Conservation (phyloP, 2,113 vertebrate genomes). For the Cyphotilapia sp. region DNA sequence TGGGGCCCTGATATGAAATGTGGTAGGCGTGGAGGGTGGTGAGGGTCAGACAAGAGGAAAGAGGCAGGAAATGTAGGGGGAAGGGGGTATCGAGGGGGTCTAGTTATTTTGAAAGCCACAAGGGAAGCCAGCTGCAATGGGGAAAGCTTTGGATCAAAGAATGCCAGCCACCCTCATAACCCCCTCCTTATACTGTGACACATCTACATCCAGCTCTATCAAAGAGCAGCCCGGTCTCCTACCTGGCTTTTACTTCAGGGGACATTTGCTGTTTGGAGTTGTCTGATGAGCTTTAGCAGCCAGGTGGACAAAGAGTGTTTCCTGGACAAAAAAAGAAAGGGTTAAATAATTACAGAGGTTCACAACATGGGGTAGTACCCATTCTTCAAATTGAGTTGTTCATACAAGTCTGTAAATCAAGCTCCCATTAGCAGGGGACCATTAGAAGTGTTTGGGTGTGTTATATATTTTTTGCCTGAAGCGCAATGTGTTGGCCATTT, state of each 20-base stretch:
- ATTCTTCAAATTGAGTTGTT: slow-evolving; percentile 53
- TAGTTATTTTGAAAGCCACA: slow-evolving; percentile 63
- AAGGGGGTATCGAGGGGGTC: slow-evolving; percentile 32
- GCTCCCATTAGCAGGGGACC: slow-evolving; percentile 4
- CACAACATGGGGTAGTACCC: slow-evolving; percentile 10
- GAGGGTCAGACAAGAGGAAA: slow-evolving; percentile 44
- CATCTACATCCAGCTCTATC: slow-evolving; percentile 14
- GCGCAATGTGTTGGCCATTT: background rate
- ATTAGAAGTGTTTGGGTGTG: slow-evolving; percentile 12
- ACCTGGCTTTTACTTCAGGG: slow-evolving; percentile 47
- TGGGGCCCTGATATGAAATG: slow-evolving; percentile 58
- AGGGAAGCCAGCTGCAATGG: slow-evolving; percentile 62
- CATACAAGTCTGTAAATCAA: slow-evolving; percentile 45
- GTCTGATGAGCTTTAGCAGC: background rate
- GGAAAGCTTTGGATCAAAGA: slow-evolving; percentile 67
- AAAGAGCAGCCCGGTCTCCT: slow-evolving; percentile 27
- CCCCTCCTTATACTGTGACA: slow-evolving; percentile 35
- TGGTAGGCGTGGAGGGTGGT: slow-evolving; percentile 28
- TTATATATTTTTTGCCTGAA: background rate
- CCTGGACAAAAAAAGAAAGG: background rate
- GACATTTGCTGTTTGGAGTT: slow-evolving; percentile 8
- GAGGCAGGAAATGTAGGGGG: slow-evolving; percentile 48
- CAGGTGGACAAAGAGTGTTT: background rate
- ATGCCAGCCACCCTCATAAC: slow-evolving; percentile 35
- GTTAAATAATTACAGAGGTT: background rate